Conservation (phyloP, 2,797 vertebrate genomes). For the Pygocentrus nattereri region DNA sequence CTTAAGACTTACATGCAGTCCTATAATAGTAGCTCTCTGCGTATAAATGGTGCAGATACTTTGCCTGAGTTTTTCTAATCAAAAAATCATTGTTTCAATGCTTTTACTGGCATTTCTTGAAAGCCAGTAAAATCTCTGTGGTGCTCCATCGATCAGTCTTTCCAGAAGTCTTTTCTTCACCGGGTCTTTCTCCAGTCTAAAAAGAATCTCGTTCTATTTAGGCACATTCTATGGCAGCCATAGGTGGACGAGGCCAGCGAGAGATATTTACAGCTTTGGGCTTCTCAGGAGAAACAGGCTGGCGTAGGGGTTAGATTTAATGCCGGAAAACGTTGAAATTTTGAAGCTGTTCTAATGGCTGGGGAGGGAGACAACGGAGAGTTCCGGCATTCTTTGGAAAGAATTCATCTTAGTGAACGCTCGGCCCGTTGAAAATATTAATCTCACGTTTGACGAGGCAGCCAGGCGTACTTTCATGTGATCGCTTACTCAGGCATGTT, state of each 20-base stretch:
- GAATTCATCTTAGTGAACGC: conserved; percentile 2
- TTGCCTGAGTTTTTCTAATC: not conserved
- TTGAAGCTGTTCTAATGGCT: conserved; percentile 23
- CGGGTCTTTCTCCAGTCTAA: not conserved
- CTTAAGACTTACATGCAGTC: not conserved
- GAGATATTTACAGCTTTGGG: conserved; percentile 50
- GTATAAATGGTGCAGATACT: not conserved
- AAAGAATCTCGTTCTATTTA: conserved; percentile 36
- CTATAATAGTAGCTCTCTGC: not conserved
- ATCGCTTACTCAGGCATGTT: not conserved
- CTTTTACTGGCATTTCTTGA: not conserved
- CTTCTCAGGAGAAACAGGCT: conserved; percentile 36
- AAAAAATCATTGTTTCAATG: not conserved
- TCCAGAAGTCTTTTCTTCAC: not conserved
- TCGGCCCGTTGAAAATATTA: conserved; percentile 15
- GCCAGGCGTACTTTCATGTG: not conserved
- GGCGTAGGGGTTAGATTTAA: conserved; percentile 30
- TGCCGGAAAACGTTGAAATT: conserved; percentile 41
- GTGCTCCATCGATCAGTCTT: not conserved
- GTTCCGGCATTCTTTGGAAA: conserved; percentile 12
- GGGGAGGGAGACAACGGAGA: not conserved
- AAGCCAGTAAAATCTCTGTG: not conserved
- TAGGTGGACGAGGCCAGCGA: conserved; percentile 29
- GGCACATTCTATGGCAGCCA: conserved; percentile 23
- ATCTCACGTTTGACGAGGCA: not conserved